A percentile compares a stretch with the other conserved stretches of the same genome.
Evolutionary conservation across 2,888 invertebrate species (phyloP).

Genomic region (Acleris laterana): DNA sequence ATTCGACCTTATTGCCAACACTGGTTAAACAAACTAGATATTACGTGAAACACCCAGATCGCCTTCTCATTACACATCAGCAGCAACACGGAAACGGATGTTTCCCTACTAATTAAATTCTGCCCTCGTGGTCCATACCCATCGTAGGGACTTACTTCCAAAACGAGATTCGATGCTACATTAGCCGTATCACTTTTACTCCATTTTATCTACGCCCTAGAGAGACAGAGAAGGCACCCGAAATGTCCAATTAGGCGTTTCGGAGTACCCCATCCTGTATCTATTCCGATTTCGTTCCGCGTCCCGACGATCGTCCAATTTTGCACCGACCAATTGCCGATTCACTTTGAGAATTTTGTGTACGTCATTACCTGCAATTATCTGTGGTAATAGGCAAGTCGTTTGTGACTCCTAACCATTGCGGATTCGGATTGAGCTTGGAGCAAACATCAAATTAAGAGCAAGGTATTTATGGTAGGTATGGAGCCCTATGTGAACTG

Average conservation of each 20-base stretch:
- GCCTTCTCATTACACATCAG: background rate
- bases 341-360: slow-evolving; percentile 56
- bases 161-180: too few relatives aligned
- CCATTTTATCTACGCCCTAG: too few relatives aligned
- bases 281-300: slow-evolving; percentile 42
- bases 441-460: too few relatives aligned
- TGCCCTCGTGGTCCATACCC: slow-evolving; percentile 39
- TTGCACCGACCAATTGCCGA: slow-evolving; percentile 51
- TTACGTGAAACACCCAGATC: background rate
- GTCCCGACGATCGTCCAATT: slow-evolving; percentile 41
- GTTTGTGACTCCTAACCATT: background rate
- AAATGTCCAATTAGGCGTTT: too few relatives aligned
- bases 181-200: too few relatives aligned
- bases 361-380: slow-evolving; percentile 17
- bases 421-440: too few relatives aligned
- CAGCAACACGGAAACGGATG: slow-evolving; percentile 34
- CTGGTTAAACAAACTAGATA: background rate
- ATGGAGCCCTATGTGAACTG: too few relatives aligned
- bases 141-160: too few relatives aligned
- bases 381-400: slow-evolving; percentile 11
- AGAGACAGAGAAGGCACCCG: too few relatives aligned
- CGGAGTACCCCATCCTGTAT: slow-evolving; percentile 4
- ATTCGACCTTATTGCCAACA: too few relatives aligned
- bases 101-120: slow-evolving; percentile 54
- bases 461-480: too few relatives aligned